Evolutionary conservation across 1,140 invertebrate genomes (phyloP), one percentile per base, ranked within the genome.

Genomic region (Drosophila subobscura): DNA sequence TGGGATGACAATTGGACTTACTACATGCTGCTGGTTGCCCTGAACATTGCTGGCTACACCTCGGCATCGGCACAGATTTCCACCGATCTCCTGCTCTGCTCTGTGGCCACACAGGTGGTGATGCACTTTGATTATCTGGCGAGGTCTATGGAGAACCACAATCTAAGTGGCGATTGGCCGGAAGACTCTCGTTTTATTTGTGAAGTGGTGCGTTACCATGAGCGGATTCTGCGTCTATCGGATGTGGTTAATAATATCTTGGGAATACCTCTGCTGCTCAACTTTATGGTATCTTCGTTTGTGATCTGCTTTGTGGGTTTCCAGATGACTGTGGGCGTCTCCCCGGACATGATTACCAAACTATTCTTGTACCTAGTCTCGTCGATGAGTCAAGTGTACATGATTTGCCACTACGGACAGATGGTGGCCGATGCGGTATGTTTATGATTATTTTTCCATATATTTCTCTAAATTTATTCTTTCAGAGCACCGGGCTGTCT

Each of bases 261-360:
- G 7, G 80, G 80, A 2, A 41, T 90, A 1, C 80, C 86, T 0
- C 8, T 90, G 12, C 23, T 90, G 0, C 22, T 85, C 2, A 90
- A 90, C 60, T 90, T 90, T 27, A 53, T 83, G 45, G 71, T 90
- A 0, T 90, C 86, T 0, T 72, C 85, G 7, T 86, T 90, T 50
- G 70, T 90, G 5, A 85, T 90, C 14, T 90, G 86, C n/a, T 89
- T 90, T 74, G 86, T 90, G 20, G 86, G 85, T 0, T 90, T 90
- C 42, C 86, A 90, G 42, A 75, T 89, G 74, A 85, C 78, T 0
- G 68, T 86, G 5, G 79, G 85, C 0, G 75, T 79, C 12, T 8
- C 41, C 2, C 67, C 74, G 0, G 78, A 79, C 5, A 40, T 76
- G 16, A 44, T 86, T 46, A 23, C 74, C 6, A 90, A 86, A 23